Conservation (phyloP, 2,888 invertebrate genomes). For the Hypomecis atomaria region DNA sequence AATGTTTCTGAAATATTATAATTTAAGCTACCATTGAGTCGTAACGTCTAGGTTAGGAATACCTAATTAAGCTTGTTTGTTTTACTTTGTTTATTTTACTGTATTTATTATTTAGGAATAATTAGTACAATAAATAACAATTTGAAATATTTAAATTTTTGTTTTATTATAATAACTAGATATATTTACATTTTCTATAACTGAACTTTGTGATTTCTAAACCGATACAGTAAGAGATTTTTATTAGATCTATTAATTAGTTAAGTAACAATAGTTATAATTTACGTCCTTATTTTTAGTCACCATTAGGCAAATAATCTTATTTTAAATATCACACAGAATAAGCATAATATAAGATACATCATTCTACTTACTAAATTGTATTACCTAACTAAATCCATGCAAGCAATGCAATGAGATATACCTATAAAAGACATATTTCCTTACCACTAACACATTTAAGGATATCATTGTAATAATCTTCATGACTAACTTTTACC, state of each 20-base stretch:
- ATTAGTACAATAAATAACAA: constrained; percentile 3
- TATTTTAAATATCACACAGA: constrained; percentile 74
- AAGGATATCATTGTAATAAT: too few species aligned
- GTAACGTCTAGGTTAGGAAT: too few species aligned
- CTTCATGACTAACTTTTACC: too few species aligned
- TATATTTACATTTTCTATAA: constrained; percentile 7
- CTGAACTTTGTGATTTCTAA: neutral
- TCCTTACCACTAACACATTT: too few species aligned
- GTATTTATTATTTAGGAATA: neutral
- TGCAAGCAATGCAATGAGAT: constrained; percentile 10
- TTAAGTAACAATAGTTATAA: constrained; percentile 7
- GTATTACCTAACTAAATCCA: constrained; percentile 14
- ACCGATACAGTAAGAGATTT: neutral
- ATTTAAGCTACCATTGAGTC: neutral
- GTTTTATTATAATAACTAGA: constrained; percentile 16
- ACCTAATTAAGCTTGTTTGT: too few species aligned
- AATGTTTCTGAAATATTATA: neutral
- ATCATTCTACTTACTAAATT: constrained; percentile 39
- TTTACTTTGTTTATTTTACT: too few species aligned
- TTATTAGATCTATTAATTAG: neutral
- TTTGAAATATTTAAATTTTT: constrained; percentile 21
- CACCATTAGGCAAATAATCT: constrained; percentile 34
- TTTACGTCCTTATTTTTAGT: neutral
- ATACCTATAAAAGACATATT: too few species aligned
- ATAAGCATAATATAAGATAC: constrained; percentile 50